Base-by-base conservation (phyloP, 2,113 vertebrate genomes). In the Pimephales promelas region DNA sequence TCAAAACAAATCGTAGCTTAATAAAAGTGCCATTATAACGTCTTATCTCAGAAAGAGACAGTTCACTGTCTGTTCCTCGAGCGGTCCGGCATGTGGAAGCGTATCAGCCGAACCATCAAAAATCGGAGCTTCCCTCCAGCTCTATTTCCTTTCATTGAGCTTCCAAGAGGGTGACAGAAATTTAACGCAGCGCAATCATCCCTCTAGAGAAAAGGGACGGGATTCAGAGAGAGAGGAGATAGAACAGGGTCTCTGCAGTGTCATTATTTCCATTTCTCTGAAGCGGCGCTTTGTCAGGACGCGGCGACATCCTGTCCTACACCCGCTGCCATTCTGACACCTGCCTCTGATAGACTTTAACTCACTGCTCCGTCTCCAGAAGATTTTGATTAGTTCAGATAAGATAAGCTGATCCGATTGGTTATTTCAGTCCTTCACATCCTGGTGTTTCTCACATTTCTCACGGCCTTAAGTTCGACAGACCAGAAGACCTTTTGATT, bases 211-310 rank as follows among this genome's bases (percentile, higher is more conserved):
- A 75, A 71, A 57, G 70, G 11, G 26, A 14, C 3, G 11, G 54
- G n/a, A 40, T 40, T 66, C 62, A 5, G 64, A 72, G 71, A 52
- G 64, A n/a, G 45, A 24, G 28, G 74, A 4, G 52, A 77, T 56
- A 57, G 74, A 57, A 77, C 74, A 57, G 74, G 31, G 52, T 34
- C 74, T 57, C 74, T n/a, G 52, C 52, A 24, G 26, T 76, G 74
- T 77, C 74, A 77, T 34, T 57, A 77, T 77, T 77, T 77, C 74
- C 74, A 77, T 77, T 77, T 77, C 31, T 57, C 10, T 77, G 52
- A 77, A 57, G 52, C 31, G 11, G 0, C 1, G 31, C 52, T 77
- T 56, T 54, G 73, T 76, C 73, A 54, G 49, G 49, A 76, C 18
- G 5, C 22, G 40, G 36, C 68, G 24, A n/a, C 40, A 40, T 77